phyloP scores from a whole-genome alignment of 2,797 vertebrate genomes.

The Squalus acanthias region DNA sequence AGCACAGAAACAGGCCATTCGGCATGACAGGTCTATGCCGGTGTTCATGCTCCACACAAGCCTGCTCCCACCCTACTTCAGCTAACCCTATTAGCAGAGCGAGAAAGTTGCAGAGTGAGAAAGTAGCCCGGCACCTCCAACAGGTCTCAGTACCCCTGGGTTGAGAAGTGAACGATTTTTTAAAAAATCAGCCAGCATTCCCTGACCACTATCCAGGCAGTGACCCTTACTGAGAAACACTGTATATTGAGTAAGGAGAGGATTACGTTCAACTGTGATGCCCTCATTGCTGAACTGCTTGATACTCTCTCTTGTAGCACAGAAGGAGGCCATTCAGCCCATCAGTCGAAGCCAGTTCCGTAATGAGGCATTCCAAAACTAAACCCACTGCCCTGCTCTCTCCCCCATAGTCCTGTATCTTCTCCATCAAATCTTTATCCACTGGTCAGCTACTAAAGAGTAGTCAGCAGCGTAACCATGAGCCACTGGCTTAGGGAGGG shows the following conservation, averaged over 20 bases:
- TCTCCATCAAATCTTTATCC: background rate
- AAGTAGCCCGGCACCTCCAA: background rate
- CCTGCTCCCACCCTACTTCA: background rate
- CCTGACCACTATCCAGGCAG: background rate
- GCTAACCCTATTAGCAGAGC: background rate
- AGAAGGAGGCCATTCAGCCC: background rate
- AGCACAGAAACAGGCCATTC: background rate
- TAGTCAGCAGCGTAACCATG: background rate
- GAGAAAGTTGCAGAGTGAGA: no score
- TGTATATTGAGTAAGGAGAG: background rate
- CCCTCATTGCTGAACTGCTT: background rate
- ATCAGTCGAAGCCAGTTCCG: background rate
- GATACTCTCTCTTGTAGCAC: background rate
- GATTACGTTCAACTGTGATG: background rate
- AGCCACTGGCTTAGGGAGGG: background rate
- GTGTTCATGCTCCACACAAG: background rate
- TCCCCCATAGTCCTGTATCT: background rate
- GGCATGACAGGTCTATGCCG: background rate
- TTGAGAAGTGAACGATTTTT: background rate
- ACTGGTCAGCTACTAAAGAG: background rate
- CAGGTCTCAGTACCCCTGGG: background rate
- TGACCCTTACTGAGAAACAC: background rate
- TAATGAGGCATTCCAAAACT: background rate
- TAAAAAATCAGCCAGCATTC: background rate
- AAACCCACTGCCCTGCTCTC: background rate